These are phyloP conservation scores for Gambusia affinis DNA, from an alignment of 2,113 vertebrate species.

Conservation along the genomic window DNA sequence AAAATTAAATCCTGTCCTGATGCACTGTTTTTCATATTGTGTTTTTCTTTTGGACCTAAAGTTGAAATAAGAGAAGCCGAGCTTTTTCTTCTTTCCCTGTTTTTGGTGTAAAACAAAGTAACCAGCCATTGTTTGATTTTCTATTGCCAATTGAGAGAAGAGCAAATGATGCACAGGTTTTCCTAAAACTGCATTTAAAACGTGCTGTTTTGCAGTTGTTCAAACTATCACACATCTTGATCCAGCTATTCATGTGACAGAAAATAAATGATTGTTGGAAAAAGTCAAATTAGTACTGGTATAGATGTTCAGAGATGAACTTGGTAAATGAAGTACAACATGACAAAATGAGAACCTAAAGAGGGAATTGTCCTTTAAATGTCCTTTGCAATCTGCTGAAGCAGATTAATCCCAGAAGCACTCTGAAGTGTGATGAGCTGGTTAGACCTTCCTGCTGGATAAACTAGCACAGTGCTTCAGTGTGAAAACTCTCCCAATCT, in stretches of 20 bases:
- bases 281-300: neutral
- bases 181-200: neutral
- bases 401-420: constrained; percentile 28
- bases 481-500: constrained; percentile 4
- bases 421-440: constrained; percentile 28
- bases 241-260: neutral
- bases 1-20: too few species aligned
- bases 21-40: too few species aligned
- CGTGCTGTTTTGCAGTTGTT: neutral
- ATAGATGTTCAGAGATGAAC: neutral
- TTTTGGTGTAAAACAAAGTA: too few species aligned
- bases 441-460: constrained; percentile 44
- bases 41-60: too few species aligned
- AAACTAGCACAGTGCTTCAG: constrained; percentile 15
- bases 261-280: neutral
- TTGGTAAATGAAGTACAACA: too few species aligned
- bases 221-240: neutral
- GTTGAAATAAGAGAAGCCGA: too few species aligned
- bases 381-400: constrained; percentile 12
- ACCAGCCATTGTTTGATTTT: too few species aligned
- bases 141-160: too few species aligned
- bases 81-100: too few species aligned
- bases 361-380: constrained; percentile 17
- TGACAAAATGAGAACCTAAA: neutral
- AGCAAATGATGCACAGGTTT: too few species aligned